Percentiles rank a stretch among this genome's conserved stretches.
Conservation (phyloP, 2,888 invertebrate genomes). For the Euplagia quadripunctaria region DNA sequence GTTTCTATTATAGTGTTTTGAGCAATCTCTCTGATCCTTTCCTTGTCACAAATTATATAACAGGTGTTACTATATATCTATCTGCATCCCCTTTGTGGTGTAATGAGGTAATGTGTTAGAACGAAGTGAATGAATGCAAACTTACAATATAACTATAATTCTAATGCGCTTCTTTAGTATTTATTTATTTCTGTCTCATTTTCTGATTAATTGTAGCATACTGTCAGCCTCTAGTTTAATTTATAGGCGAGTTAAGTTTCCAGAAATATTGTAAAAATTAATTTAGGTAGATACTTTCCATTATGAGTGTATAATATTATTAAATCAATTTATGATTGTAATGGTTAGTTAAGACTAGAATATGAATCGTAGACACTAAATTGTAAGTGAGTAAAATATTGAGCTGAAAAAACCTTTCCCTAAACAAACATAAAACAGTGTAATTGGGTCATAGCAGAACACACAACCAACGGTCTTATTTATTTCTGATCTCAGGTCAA, state of each 20-base stretch:
- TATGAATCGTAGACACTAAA: constrained; percentile 72
- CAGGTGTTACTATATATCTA: constrained; percentile 52
- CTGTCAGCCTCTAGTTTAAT: constrained; percentile 69
- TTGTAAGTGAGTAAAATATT: constrained; percentile 67
- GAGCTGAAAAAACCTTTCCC: constrained; percentile 55
- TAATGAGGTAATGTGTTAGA: constrained; percentile 55
- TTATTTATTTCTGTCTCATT: constrained; percentile 60
- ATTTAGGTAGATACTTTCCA: constrained; percentile 75
- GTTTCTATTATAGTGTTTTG: constrained; percentile 63
- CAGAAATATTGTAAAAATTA: constrained; percentile 72
- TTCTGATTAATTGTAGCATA: constrained; percentile 50
- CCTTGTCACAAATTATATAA: constrained; percentile 75
- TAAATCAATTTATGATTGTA: constrained; percentile 74
- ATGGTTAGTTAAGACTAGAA: constrained; percentile 72
- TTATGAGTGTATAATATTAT: constrained; percentile 79
- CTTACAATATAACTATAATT: constrained; percentile 40
- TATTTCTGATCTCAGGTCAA: constrained; percentile 84
- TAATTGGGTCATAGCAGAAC: constrained; percentile 46
- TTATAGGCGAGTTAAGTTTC: constrained; percentile 64
- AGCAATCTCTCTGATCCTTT: constrained; percentile 65
- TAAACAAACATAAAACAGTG: constrained; percentile 35
- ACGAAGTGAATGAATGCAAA: constrained; percentile 45
- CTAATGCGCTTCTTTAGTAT: constrained; percentile 50
- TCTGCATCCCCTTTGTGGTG: constrained; percentile 70
- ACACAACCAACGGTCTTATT: constrained; percentile 67